Conservation (phyloP, 1,140 invertebrate genomes). For the Pseudomyrmex flavicornis region DNA sequence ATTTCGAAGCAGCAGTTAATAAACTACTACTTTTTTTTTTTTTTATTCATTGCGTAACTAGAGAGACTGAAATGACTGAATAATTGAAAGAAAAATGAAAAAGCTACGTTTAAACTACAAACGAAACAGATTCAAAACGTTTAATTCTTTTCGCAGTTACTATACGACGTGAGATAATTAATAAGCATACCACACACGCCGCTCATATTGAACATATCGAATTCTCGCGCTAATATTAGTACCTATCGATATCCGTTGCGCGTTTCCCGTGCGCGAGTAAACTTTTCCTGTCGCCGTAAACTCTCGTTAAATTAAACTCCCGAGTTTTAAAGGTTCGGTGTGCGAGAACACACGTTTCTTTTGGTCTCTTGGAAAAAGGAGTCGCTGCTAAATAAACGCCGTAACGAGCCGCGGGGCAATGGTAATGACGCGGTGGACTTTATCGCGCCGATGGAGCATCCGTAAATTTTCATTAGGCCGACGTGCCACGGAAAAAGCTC, state of each 20-base stretch:
- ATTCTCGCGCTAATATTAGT: background rate
- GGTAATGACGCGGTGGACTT: conserved; percentile 58
- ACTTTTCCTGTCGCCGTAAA: conserved; percentile 30
- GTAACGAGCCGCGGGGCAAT: conserved; percentile 46
- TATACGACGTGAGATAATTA: background rate
- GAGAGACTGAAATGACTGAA: too few relatives aligned
- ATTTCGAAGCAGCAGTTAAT: too few relatives aligned
- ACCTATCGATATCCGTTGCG: conserved; percentile 1
- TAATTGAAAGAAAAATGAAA: too few relatives aligned
- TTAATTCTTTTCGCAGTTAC: background rate
- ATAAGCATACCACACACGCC: background rate
- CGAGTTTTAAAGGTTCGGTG: conserved; percentile 26
- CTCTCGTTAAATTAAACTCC: conserved; percentile 44
- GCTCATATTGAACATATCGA: background rate
- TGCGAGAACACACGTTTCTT: conserved; percentile 10
- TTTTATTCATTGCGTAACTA: too few relatives aligned
- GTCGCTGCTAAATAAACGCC: conserved; percentile 49
- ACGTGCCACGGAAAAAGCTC: conserved; percentile 28
- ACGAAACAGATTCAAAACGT: background rate
- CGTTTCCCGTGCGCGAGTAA: background rate
- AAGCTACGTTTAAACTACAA: background rate
- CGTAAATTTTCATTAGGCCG: conserved; percentile 60
- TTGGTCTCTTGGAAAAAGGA: conserved; percentile 17
- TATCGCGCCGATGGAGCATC: conserved; percentile 52
- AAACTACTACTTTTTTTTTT: too few relatives aligned